These are phyloP conservation scores for Myripristis murdjan DNA, from an alignment of 2,797 vertebrate genomes.

Conservation along the genomic window DNA sequence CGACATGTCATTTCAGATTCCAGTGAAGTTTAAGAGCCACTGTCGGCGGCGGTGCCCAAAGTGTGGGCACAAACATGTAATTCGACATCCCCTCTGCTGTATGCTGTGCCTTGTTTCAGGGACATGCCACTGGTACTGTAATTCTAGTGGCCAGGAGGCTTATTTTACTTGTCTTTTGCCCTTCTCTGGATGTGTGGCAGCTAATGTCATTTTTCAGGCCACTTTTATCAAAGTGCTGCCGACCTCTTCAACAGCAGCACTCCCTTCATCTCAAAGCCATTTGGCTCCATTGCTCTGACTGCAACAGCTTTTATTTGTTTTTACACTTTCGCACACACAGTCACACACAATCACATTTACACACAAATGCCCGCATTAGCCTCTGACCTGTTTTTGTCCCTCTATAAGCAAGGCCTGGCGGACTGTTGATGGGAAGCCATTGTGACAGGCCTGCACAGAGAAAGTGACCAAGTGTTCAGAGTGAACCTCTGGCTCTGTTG, in stretches of 20 bases:
- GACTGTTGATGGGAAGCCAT: constrained; percentile 23
- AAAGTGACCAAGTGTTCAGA: constrained; percentile 3
- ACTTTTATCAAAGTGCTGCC: constrained; percentile 14
- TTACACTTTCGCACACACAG: not conserved
- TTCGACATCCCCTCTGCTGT: constrained; percentile 47
- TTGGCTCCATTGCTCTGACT: not conserved
- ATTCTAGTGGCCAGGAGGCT: constrained; percentile 31
- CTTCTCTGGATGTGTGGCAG: constrained; percentile 12
- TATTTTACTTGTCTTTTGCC: constrained; percentile 29
- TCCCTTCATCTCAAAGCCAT: not conserved
- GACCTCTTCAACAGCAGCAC: constrained; percentile 20
- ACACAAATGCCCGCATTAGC: constrained; percentile 20
- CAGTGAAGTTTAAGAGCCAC: constrained; percentile 7
- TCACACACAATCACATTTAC: not conserved
- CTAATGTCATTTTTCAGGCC: constrained; percentile 34
- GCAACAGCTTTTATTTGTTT: constrained; percentile 32
- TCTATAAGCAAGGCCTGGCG: not conserved
- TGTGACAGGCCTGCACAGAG: constrained; percentile 29
- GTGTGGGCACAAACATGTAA: constrained; percentile 30
- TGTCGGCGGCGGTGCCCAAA: constrained; percentile 24
- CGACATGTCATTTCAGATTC: constrained; percentile 14
- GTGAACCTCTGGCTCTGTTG: not conserved
- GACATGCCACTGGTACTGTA: constrained; percentile 11
- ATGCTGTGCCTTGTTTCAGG: constrained; percentile 25
- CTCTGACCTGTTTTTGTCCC: constrained; percentile 45